These are phyloP conservation scores for Mantis religiosa DNA, from an alignment of 2,888 invertebrate species.

Conservation along the genomic window DNA sequence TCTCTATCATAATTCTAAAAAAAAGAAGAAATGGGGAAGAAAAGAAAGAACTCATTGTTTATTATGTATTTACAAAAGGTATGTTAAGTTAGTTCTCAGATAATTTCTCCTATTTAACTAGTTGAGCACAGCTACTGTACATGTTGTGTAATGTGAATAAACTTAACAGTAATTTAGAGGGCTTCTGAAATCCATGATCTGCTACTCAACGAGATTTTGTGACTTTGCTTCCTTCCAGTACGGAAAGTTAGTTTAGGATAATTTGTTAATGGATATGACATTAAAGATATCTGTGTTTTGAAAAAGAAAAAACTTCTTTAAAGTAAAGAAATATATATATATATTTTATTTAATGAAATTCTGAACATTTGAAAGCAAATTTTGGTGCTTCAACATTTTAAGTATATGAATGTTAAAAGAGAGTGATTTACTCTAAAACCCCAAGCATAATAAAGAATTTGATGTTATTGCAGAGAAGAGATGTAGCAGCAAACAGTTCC, in stretches of 20 bases:
- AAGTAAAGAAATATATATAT: not conserved
- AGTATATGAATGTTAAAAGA: not conserved
- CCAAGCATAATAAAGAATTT: not conserved
- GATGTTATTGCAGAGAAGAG: not conserved
- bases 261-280: not conserved
- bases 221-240: not conserved
- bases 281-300: not conserved
- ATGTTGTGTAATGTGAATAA: not conserved
- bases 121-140: not conserved
- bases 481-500: not conserved
- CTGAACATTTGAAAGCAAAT: not conserved
- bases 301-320: not conserved
- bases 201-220: not conserved
- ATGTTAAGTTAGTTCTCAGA: not conserved
- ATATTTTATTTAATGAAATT: not conserved
- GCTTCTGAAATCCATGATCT: not conserved
- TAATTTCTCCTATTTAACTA: not conserved
- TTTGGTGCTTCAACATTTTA: not conserved
- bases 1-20: conserved; percentile 11
- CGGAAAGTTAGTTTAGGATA: conserved; percentile 1
- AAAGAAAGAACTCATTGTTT: not conserved
- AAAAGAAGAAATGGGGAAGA: not conserved
- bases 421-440: not conserved
- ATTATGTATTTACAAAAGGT: not conserved
- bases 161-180: not conserved